Percentiles rank a stretch among this genome's conserved stretches.
phyloP scores from a whole-genome alignment of 2,888 invertebrate genomes.

The Synanthedon vespiformis region DNA sequence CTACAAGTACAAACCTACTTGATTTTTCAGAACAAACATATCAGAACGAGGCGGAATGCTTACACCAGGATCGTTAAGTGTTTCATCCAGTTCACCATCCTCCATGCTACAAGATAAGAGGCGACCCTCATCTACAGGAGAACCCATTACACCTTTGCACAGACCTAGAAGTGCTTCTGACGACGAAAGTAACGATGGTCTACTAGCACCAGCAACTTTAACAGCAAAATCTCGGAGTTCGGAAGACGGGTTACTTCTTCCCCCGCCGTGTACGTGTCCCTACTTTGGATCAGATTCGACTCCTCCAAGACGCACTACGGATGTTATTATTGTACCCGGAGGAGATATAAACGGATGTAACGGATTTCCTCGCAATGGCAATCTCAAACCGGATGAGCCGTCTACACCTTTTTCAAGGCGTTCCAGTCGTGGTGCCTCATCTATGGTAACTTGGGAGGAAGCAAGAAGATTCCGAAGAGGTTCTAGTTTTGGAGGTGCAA shows the following conservation, averaged over 20 bases:
- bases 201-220: slow-evolving; percentile 43
- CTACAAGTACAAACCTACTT: slow-evolving; percentile 1
- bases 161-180: slow-evolving; percentile 58
- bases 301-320: slow-evolving; percentile 59
- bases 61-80: slow-evolving; percentile 56
- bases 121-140: slow-evolving; percentile 47
- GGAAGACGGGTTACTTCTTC: slow-evolving; percentile 69
- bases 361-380: slow-evolving; percentile 45
- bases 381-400: slow-evolving; percentile 43
- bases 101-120: slow-evolving; percentile 57
- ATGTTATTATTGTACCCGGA: slow-evolving; percentile 65
- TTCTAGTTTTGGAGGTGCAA: slow-evolving; percentile 78
- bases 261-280: slow-evolving; percentile 84
- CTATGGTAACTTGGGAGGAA: slow-evolving; percentile 83
- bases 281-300: slow-evolving; percentile 80
- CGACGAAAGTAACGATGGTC: slow-evolving; percentile 52
- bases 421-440: slow-evolving; percentile 75
- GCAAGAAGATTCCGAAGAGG: slow-evolving; percentile 74
- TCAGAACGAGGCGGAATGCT: slow-evolving; percentile 57
- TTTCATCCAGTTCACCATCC: slow-evolving; percentile 60
- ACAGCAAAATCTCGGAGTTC: slow-evolving; percentile 57
- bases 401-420: slow-evolving; percentile 62
- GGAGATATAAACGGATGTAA: slow-evolving; percentile 62
- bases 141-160: slow-evolving; percentile 39
- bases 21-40: slow-evolving; percentile 43